Conservation (phyloP, 2,797 vertebrate genomes). For the Microhierax caerulescens region DNA sequence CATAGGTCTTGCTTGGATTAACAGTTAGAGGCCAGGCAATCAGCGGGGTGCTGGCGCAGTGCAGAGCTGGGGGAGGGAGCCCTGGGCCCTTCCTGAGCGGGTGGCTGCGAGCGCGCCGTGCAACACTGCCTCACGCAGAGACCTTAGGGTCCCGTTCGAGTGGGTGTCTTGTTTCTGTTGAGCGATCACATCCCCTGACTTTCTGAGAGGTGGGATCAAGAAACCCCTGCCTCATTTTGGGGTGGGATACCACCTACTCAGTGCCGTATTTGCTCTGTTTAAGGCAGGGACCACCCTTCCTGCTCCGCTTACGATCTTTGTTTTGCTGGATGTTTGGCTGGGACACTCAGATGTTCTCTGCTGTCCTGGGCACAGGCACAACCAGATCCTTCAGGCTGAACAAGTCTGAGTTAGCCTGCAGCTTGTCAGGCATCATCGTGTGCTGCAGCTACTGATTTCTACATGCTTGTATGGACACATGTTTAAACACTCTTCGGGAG, state of each 20-base stretch:
- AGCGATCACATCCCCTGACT: not conserved
- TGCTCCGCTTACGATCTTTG: not conserved
- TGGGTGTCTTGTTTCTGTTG: not conserved
- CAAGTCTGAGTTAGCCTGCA: not conserved
- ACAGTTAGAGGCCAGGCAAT: not conserved
- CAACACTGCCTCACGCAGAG: not conserved
- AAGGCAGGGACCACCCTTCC: not conserved
- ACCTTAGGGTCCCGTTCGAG: accelerated
- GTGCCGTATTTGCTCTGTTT: not conserved
- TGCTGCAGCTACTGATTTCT: not conserved
- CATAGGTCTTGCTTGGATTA: not conserved
- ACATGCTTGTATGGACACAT: not conserved
- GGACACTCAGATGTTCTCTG: not conserved
- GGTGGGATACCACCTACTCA: not conserved
- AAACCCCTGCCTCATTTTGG: not conserved
- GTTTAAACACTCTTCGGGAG: not conserved
- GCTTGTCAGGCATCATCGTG: not conserved
- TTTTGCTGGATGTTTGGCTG: not conserved
- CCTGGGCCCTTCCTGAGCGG: not conserved
- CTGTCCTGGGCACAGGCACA: not conserved
- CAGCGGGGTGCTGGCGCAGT: not conserved
- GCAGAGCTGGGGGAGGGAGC: not conserved
- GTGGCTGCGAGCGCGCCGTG: accelerated
- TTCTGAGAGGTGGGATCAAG: not conserved
- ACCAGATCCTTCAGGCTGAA: not conserved